These are phyloP conservation scores for Tridacna crocea DNA, from an alignment of 2,888 invertebrate species.

Conservation along the genomic window DNA sequence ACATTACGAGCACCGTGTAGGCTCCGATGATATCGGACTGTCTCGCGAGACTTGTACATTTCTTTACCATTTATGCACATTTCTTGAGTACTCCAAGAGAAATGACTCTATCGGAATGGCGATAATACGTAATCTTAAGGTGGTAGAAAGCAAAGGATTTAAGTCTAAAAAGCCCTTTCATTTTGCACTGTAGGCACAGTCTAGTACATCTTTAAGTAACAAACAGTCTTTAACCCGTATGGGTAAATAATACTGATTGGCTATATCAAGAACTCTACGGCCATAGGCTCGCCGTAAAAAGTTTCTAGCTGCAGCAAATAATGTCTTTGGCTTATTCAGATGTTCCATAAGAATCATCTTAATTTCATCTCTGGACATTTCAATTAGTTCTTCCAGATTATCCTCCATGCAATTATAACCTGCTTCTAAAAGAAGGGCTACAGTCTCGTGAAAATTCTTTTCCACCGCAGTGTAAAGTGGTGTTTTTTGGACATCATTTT, in stretches of 20 bases:
- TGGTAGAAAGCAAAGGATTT: not conserved
- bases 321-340: constrained; percentile 37
- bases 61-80: too few relatives aligned
- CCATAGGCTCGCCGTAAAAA: constrained; percentile 40
- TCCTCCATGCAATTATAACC: constrained; percentile 46
- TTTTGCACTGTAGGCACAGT: constrained; percentile 45
- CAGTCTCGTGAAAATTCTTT: constrained; percentile 46
- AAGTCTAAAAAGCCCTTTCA: not conserved
- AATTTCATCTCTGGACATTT: constrained; percentile 27
- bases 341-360: constrained; percentile 34
- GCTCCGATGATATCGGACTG: too few relatives aligned
- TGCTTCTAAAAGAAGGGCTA: constrained; percentile 44
- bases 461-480: constrained; percentile 44
- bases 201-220: constrained; percentile 53
- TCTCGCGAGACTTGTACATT: too few relatives aligned
- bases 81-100: too few relatives aligned
- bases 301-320: constrained; percentile 41
- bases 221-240: constrained; percentile 47
- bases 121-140: too few relatives aligned
- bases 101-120: too few relatives aligned
- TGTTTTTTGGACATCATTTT: constrained; percentile 24
- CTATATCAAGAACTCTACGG: constrained; percentile 37
- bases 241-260: constrained; percentile 44
- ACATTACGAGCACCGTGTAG: too few relatives aligned
- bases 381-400: constrained; percentile 43